Evolutionary conservation across 2,888 invertebrate genomes (phyloP).

Genomic region (Oxystoma pomonae): DNA sequence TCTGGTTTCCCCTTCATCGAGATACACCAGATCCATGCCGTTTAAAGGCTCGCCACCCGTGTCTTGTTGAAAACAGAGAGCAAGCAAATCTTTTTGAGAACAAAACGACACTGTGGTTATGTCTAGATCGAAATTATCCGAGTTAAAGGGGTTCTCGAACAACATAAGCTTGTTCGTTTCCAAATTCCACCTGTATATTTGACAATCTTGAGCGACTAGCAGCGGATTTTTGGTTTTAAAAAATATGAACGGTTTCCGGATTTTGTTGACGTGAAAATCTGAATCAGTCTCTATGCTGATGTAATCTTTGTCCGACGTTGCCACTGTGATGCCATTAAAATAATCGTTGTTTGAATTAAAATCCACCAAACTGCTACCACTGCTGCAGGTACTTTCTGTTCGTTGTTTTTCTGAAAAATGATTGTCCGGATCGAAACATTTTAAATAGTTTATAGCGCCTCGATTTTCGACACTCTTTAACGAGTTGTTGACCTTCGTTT

Average conservation of each 20-base stretch:
- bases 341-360: constrained; percentile 10
- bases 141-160: constrained; percentile 9
- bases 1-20: not conserved
- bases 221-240: constrained; percentile 13
- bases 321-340: constrained; percentile 8
- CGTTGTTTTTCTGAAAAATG: constrained; percentile 4
- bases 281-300: not conserved
- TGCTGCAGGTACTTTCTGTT: constrained; percentile 11
- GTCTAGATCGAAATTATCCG: constrained; percentile 7
- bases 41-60: not conserved
- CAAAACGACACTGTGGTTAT: constrained; percentile 12
- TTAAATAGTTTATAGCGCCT: constrained; percentile 28
- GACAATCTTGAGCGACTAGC: constrained; percentile 17
- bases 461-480: constrained; percentile 1
- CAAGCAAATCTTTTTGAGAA: constrained; percentile 14
- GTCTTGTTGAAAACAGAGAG: constrained; percentile 13
- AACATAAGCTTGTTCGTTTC: constrained; percentile 8
- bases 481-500: constrained; percentile 24
- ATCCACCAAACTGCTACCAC: constrained; percentile 20
- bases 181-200: constrained; percentile 20
- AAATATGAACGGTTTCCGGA: constrained; percentile 18
- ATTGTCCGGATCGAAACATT: constrained; percentile 27
- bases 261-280: constrained; percentile 9
- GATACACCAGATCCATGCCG: constrained; percentile 19
- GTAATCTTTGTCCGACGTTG: not conserved